Conservation (phyloP, 2,888 invertebrate species). For the Apoda limacodes region DNA sequence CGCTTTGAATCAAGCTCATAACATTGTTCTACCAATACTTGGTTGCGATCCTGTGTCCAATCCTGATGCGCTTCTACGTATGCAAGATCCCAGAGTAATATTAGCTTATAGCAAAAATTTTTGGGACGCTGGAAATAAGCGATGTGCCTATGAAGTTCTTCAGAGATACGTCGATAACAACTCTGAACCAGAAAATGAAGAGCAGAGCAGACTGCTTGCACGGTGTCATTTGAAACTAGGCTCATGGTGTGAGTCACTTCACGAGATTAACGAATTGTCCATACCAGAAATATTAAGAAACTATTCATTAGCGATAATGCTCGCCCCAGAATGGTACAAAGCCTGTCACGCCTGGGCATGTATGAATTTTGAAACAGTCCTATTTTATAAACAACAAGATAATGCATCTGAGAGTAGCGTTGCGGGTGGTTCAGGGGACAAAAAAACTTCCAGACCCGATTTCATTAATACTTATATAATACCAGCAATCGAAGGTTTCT, state of each 20-base stretch:
- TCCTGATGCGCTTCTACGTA: slow-evolving; percentile 77
- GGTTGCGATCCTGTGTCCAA: slow-evolving; percentile 84
- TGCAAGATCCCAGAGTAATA: slow-evolving; percentile 85
- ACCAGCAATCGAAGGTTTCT: slow-evolving; percentile 95
- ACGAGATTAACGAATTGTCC: slow-evolving; percentile 84
- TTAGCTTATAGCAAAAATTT: slow-evolving; percentile 96
- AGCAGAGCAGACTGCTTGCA: slow-evolving; percentile 70
- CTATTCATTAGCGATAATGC: slow-evolving; percentile 84
- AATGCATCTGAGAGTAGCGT: slow-evolving; percentile 55
- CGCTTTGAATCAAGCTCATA: slow-evolving; percentile 87
- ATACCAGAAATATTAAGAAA: slow-evolving; percentile 81
- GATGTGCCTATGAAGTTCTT: slow-evolving; percentile 81
- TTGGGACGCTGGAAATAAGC: slow-evolving; percentile 86
- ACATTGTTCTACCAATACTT: slow-evolving; percentile 87
- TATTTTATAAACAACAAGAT: slow-evolving; percentile 70
- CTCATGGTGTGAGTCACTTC: slow-evolving; percentile 91
- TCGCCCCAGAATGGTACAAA: slow-evolving; percentile 92
- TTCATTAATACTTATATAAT: slow-evolving; percentile 77
- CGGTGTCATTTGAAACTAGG: slow-evolving; percentile 95
- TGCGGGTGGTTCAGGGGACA: slow-evolving; percentile 52
- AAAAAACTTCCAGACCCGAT: slow-evolving; percentile 51
- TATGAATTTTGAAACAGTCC: slow-evolving; percentile 96
- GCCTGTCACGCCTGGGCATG: slow-evolving; percentile 99
- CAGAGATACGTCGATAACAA: slow-evolving; percentile 75
- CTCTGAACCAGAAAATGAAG: slow-evolving; percentile 60